Base-by-base conservation (phyloP, 2,797 vertebrate genomes). In the Cyprinella venusta region DNA sequence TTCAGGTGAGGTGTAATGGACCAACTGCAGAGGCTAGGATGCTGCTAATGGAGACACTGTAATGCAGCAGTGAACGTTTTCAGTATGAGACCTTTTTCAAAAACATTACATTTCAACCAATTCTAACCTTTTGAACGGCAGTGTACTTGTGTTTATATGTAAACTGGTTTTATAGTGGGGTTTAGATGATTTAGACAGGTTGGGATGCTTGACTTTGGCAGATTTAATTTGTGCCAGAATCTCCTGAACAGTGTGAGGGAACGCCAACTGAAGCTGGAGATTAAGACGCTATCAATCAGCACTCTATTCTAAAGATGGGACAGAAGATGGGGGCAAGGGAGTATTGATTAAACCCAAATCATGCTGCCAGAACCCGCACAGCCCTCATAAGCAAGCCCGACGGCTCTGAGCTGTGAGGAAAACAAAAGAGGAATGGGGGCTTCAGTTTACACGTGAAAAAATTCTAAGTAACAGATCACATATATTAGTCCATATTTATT, bases 1-100 rank as follows among this genome's bases (percentile, higher is more conserved):
- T 74, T 81, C 69, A 64, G 69, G 80, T 81, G 19, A 59, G 68
- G 40, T 15, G 9, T 81, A 50, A 81, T 72, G 80, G 69, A 81
- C 1, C 26, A 42, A 67, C 24, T 70, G 50, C 79, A 74, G 54
- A 8, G 6, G 45, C 45, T 48, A 50, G 18, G 48, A 6, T 50
- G 48, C 48, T 81, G 2, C 77, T 79, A 52, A 79, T 54, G 48
- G 64, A 69, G 30, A 24, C 45, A 24, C 10, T n/a, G 30, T 36
- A 64, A 78, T 50, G 18, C 61, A 30, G n/a, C 45, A 52, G 42
- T 19, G 12, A 40, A 36, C 1, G 15, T 76, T 24, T 59, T 76
- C 4, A 24, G 52, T 61, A 21, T n/a, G 71, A 71, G 15, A n/a
- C 10, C 12, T 54, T 54, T 69, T 63, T 63, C 13, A 30, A 63